phyloP scores from a whole-genome alignment of 2,797 vertebrate species.

The Paramormyrops hopkinsi region DNA sequence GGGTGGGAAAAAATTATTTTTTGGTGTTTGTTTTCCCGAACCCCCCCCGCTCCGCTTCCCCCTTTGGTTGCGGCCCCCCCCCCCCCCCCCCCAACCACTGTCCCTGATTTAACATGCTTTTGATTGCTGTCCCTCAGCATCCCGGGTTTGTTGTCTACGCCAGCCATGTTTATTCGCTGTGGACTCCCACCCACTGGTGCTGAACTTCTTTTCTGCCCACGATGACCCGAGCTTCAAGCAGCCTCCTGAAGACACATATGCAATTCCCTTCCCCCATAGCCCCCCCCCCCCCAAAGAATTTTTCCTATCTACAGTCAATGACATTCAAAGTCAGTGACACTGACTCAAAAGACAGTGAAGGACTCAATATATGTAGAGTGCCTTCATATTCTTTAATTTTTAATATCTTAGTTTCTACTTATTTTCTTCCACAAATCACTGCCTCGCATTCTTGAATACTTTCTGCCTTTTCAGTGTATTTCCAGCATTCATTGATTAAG shows the following conservation, averaged over 20 bases:
- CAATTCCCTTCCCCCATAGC: neutral
- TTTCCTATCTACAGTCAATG: neutral
- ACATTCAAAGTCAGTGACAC: conserved; percentile 12
- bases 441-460: neutral
- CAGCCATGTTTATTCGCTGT: neutral
- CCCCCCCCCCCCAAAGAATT: neutral
- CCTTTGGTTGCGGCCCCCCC: no score
- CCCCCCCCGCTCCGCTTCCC: no score
- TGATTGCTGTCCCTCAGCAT: neutral
- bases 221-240: neutral
- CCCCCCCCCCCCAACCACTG: no score
- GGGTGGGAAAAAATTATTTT: no score
- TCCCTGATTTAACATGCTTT: neutral
- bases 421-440: neutral
- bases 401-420: conserved; percentile 1
- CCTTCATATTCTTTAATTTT: neutral
- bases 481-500: neutral
- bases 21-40: no score
- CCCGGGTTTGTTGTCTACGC: neutral
- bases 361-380: neutral
- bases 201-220: no score
- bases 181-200: neutral
- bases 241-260: neutral
- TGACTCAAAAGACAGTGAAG: neutral
- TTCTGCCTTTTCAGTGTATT: neutral